Evolutionary conservation across 2,113 vertebrate species (phyloP).

Genomic region (Heterochromis multidens): DNA sequence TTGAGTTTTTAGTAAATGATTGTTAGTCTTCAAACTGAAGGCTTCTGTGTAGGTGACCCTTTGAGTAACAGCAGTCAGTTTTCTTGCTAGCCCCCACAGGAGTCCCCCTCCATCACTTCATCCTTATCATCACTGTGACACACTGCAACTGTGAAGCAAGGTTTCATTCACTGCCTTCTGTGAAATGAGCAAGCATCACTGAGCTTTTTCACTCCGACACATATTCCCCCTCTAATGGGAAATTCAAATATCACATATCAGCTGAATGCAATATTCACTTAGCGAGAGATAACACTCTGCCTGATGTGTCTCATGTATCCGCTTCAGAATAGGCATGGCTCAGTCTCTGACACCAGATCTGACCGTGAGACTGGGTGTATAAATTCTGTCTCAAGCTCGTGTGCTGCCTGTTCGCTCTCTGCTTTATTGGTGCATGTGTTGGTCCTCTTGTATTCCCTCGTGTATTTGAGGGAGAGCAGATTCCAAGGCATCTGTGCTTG

Average conservation of each 20-base stretch:
- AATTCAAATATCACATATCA: constrained; percentile 73
- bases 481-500: constrained; percentile 64
- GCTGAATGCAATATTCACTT: constrained; percentile 73
- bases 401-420: constrained; percentile 35
- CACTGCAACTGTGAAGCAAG: constrained; percentile 36
- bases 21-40: constrained; percentile 26
- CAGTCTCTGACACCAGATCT: constrained; percentile 46
- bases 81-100: constrained; percentile 14
- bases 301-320: constrained; percentile 59
- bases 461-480: constrained; percentile 54
- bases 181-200: constrained; percentile 51
- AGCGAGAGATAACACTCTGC: constrained; percentile 60
- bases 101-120: constrained; percentile 46
- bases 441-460: constrained; percentile 33
- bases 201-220: constrained; percentile 44
- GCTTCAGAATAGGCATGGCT: constrained; percentile 38
- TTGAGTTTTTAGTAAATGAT: constrained; percentile 39
- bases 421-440: constrained; percentile 50
- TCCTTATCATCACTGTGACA: constrained; percentile 60
- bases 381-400: constrained; percentile 35
- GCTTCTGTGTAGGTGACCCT: constrained; percentile 58
- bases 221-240: constrained; percentile 56
- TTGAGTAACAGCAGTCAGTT: constrained; percentile 49
- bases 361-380: constrained; percentile 40
- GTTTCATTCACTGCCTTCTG: constrained; percentile 41